These are phyloP conservation scores for Tupaia chinensis DNA, from an alignment of 2,113 vertebrate species.

Conservation along the genomic window DNA sequence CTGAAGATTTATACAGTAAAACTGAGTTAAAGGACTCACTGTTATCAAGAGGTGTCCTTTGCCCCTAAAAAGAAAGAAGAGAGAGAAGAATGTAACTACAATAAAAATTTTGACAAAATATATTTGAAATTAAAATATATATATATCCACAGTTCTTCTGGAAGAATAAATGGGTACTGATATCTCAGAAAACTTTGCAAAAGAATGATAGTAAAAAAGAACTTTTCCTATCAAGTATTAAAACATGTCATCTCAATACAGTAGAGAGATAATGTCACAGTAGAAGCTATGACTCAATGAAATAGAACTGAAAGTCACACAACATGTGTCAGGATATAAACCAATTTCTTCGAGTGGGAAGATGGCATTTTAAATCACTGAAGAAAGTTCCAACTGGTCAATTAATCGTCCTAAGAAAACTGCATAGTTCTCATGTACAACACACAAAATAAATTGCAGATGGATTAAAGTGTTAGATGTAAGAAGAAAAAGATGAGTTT, in stretches of 20 bases:
- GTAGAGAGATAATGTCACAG: not conserved
- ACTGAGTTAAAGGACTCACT: not conserved
- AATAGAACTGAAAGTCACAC: conserved; percentile 16
- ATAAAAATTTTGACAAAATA: not conserved
- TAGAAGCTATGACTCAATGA: not conserved
- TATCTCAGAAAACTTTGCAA: not conserved
- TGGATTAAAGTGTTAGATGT: not conserved
- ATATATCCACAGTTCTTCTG: conserved; percentile 26
- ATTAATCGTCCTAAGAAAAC: conserved; percentile 43
- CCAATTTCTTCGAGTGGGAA: conserved; percentile 8
- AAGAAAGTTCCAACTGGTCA: conserved; percentile 12
- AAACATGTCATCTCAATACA: not conserved
- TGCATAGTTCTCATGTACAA: not conserved
- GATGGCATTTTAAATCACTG: conserved; percentile 56
- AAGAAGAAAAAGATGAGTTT: not conserved
- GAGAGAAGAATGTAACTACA: not conserved
- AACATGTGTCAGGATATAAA: not conserved
- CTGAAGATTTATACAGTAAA: not conserved
- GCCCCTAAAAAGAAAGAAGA: not conserved
- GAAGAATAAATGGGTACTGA: not conserved
- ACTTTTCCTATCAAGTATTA: conserved; percentile 20
- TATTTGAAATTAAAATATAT: conserved; percentile 30
- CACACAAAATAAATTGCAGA: conserved; percentile 1
- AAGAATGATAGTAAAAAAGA: conserved; percentile 4
- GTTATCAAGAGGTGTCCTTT: not conserved